Evolutionary conservation across 1,140 invertebrate genomes (phyloP).

Genomic region (Centruroides vittatus): DNA sequence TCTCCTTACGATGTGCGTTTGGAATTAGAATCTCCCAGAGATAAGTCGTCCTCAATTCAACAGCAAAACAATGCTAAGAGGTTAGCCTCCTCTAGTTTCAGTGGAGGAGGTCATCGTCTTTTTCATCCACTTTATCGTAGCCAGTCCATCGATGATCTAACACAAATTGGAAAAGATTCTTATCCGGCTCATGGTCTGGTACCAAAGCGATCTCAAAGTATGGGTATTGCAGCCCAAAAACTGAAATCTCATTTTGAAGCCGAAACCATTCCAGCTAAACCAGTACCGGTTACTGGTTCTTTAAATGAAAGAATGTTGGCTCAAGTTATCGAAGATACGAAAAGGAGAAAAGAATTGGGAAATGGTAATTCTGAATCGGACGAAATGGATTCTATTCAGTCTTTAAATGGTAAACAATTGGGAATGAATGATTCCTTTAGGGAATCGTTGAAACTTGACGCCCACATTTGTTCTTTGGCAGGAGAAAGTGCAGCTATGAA

Average conservation of each 20-base stretch:
- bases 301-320: constrained; percentile 15
- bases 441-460: background rate
- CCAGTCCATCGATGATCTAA: constrained; percentile 47
- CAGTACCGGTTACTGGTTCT: constrained; percentile 6
- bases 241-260: constrained; percentile 2
- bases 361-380: background rate
- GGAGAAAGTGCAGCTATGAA: background rate
- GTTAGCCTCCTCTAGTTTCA: constrained; percentile 6
- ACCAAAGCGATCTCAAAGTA: constrained; percentile 4
- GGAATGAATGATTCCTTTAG: background rate
- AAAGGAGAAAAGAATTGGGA: background rate
- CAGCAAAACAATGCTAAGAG: background rate
- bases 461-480: background rate
- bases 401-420: background rate
- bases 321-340: constrained; percentile 7
- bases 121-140: constrained; percentile 50
- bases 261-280: background rate
- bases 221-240: constrained; percentile 3
- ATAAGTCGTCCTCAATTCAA: background rate
- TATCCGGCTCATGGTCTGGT: background rate
- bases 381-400: constrained; percentile 5
- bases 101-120: constrained; percentile 23
- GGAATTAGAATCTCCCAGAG: constrained; percentile 38
- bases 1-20: constrained; percentile 76
- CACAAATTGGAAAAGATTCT: constrained; percentile 16